Conservation (phyloP, 2,888 invertebrate genomes). For the Balanococcus diminutus region DNA sequence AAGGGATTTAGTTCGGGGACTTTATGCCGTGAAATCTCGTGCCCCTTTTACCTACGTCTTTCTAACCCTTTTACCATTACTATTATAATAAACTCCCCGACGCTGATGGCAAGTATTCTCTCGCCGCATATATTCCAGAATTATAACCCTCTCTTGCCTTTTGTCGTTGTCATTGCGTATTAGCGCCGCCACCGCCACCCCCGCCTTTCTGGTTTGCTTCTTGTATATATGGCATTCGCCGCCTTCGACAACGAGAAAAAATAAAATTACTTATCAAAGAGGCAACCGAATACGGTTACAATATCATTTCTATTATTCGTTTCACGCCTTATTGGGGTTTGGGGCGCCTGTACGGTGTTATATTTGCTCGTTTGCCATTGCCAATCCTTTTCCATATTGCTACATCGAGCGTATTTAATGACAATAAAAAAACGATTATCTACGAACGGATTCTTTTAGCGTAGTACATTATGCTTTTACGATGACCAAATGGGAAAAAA, state of each 20-base stretch:
- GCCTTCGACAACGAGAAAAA: conserved; percentile 22
- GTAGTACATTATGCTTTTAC: too few relatives aligned
- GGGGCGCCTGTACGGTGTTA: too few relatives aligned
- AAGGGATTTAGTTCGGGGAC: conserved; percentile 55
- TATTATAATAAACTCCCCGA: conserved; percentile 50
- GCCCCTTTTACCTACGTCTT: conserved; percentile 47
- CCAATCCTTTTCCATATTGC: background rate
- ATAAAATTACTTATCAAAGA: conserved; percentile 4
- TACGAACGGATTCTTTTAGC: background rate
- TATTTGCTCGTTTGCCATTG: conserved; percentile 16
- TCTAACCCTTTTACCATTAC: conserved; percentile 53
- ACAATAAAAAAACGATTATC: conserved; percentile 40
- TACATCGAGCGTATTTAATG: conserved; percentile 8
- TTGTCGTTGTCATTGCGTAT: conserved; percentile 50
- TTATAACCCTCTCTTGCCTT: conserved; percentile 51
- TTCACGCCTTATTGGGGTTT: conserved; percentile 49
- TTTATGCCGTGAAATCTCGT: conserved; percentile 54
- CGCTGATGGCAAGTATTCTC: conserved; percentile 54
- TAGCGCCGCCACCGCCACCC: background rate
- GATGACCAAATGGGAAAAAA: too few relatives aligned
- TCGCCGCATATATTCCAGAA: conserved; percentile 54
- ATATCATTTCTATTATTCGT: conserved; percentile 44
- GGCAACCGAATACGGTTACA: conserved; percentile 34
- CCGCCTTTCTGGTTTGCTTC: background rate
- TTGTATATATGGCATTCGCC: background rate